A percentile compares a stretch with the other conserved stretches of the same genome.
These are phyloP conservation scores for Xiphorhynchus elegans DNA, from an alignment of 2,113 vertebrate genomes.

Conservation along the genomic window DNA sequence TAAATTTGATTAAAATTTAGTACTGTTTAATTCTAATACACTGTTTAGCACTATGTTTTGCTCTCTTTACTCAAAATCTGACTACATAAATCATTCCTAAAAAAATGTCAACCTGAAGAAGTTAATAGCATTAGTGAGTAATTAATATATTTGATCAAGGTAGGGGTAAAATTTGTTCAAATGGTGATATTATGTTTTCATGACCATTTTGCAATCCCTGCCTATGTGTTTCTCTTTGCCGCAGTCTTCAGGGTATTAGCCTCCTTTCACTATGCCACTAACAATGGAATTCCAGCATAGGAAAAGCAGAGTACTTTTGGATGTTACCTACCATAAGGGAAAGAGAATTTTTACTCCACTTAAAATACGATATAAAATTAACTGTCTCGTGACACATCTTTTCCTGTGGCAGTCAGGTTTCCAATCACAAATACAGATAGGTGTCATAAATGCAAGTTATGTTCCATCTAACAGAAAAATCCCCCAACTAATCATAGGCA, in stretches of 20 bases:
- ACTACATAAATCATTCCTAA: not conserved
- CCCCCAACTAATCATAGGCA: not conserved
- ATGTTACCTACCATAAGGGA: not conserved
- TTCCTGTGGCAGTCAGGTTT: not conserved
- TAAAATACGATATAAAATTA: not conserved
- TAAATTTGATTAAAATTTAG: not conserved
- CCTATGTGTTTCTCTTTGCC: not conserved
- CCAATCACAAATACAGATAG: not conserved
- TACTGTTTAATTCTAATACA: not conserved
- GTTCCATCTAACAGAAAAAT: not conserved
- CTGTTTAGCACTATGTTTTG: not conserved
- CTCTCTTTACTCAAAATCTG: not conserved
- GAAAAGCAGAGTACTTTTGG: not conserved
- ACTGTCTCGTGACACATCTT: not conserved
- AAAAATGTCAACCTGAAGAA: not conserved
- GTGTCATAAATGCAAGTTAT: not conserved
- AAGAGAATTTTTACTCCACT: not conserved
- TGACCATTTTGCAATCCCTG: not conserved
- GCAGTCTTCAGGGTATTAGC: not conserved
- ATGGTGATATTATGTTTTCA: not conserved
- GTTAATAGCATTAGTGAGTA: not conserved
- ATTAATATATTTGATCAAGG: not conserved
- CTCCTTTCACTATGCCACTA: not conserved
- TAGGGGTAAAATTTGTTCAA: not conserved
- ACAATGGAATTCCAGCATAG: not conserved